Percentiles rank a stretch among this genome's conserved stretches.
Conservation (phyloP, 1,140 invertebrate genomes). For the Aphaenogaster floridana region DNA sequence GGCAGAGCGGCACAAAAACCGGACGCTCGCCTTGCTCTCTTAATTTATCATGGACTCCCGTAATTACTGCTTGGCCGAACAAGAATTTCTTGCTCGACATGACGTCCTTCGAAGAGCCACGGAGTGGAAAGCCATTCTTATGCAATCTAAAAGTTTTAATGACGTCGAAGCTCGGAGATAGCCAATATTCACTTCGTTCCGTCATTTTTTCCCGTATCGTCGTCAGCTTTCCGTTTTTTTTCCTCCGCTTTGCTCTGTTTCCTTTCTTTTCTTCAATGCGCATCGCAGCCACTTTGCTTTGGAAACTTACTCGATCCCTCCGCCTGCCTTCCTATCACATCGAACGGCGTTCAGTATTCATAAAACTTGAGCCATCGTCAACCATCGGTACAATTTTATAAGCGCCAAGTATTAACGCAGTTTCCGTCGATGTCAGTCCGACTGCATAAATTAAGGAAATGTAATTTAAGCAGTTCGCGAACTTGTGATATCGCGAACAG, state of each 20-base stretch:
- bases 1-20: conserved; percentile 34
- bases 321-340: background rate
- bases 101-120: conserved; percentile 62
- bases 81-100: conserved; percentile 75
- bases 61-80: conserved; percentile 75
- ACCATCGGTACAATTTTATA: conserved; percentile 61
- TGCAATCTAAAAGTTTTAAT: conserved; percentile 87
- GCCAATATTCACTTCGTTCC: conserved; percentile 86
- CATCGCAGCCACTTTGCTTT: conserved; percentile 29
- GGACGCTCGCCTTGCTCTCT: conserved; percentile 52
- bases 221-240: conserved; percentile 58
- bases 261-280: conserved; percentile 59
- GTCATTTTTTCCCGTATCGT: conserved; percentile 81
- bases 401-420: conserved; percentile 44
- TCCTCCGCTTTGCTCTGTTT: conserved; percentile 13
- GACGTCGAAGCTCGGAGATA: conserved; percentile 83
- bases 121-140: conserved; percentile 83
- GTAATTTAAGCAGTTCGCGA: conserved; percentile 58
- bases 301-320: conserved; percentile 42
- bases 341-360: conserved; percentile 28
- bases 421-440: conserved; percentile 50
- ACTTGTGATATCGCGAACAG: conserved; percentile 49
- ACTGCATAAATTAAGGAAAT: conserved; percentile 64
- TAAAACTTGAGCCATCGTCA: conserved; percentile 57
- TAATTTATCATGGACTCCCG: conserved; percentile 78